Evolutionary conservation across 1,140 invertebrate species (phyloP).

Genomic region (Popillia japonica): DNA sequence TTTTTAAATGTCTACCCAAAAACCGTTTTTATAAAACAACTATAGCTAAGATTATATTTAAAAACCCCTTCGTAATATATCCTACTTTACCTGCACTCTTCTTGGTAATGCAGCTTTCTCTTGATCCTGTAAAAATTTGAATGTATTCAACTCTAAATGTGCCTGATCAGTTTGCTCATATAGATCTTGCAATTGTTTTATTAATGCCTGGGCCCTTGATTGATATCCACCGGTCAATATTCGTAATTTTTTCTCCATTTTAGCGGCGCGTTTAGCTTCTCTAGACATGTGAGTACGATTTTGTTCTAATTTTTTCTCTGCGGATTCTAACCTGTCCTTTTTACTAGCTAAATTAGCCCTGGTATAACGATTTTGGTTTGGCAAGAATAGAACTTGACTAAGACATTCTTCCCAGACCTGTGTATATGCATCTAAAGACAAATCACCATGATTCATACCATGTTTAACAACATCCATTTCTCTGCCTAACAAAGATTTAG

Average conservation of each 20-base stretch:
- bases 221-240: constrained; percentile 93
- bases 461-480: constrained; percentile 92
- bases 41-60: too few species aligned
- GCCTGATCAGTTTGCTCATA: constrained; percentile 91
- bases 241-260: constrained; percentile 97
- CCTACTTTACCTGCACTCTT: constrained; percentile 66
- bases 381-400: constrained; percentile 66
- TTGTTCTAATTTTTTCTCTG: constrained; percentile 90
- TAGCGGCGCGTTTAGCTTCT: constrained; percentile 94
- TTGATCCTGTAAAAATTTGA: constrained; percentile 88
- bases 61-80: too few species aligned
- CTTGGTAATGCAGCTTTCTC: constrained; percentile 91
- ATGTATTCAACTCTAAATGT: constrained; percentile 89
- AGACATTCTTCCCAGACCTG: constrained; percentile 99
- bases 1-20: too few species aligned
- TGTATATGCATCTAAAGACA: constrained; percentile 88
- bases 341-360: constrained; percentile 94
- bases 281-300: constrained; percentile 94
- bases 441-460: constrained; percentile 94
- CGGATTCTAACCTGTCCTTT: constrained; percentile 93
- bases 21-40: too few species aligned
- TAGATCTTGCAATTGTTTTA: constrained; percentile 89
- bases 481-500: constrained; percentile 73
- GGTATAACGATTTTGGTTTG: constrained; percentile 73
- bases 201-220: constrained; percentile 83